Evolutionary conservation across 2,888 invertebrate genomes (phyloP).

Genomic region (Formica aserva): DNA sequence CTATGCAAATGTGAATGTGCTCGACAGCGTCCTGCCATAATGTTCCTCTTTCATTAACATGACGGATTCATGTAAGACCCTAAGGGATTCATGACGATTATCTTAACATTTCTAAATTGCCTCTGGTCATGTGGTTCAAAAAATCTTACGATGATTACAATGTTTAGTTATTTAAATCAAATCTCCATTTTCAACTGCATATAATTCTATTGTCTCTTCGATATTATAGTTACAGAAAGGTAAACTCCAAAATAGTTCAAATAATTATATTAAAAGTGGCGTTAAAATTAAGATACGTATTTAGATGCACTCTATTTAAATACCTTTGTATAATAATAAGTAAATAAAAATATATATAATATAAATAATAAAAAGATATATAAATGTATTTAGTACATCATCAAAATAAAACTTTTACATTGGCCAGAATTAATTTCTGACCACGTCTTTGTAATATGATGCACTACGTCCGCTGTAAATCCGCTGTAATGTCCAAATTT

Average conservation of each 20-base stretch:
- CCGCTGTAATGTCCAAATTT: not conserved
- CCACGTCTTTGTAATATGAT: not conserved
- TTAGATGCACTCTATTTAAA: not conserved
- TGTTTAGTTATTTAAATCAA: not conserved
- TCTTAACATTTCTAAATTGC: not conserved
- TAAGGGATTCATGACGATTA: slow-evolving; percentile 38
- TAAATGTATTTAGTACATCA: not conserved
- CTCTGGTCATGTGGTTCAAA: not conserved
- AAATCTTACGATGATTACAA: not conserved
- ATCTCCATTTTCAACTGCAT: not conserved
- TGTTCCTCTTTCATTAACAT: slow-evolving; percentile 46
- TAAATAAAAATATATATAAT: not conserved
- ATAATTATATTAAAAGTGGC: not conserved
- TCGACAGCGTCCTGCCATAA: slow-evolving; percentile 39
- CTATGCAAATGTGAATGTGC: slow-evolving; percentile 54
- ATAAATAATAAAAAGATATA: not conserved
- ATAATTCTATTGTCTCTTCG: not conserved
- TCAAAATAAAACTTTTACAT: not conserved
- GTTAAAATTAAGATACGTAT: not conserved
- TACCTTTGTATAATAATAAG: not conserved
- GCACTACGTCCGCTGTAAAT: not conserved
- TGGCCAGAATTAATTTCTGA: not conserved
- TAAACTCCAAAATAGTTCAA: not conserved
- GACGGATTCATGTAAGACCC: slow-evolving; percentile 37
- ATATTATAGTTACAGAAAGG: not conserved